Evolutionary conservation across 1,140 invertebrate genomes (phyloP).

Genomic region (Whitmania pigra): DNA sequence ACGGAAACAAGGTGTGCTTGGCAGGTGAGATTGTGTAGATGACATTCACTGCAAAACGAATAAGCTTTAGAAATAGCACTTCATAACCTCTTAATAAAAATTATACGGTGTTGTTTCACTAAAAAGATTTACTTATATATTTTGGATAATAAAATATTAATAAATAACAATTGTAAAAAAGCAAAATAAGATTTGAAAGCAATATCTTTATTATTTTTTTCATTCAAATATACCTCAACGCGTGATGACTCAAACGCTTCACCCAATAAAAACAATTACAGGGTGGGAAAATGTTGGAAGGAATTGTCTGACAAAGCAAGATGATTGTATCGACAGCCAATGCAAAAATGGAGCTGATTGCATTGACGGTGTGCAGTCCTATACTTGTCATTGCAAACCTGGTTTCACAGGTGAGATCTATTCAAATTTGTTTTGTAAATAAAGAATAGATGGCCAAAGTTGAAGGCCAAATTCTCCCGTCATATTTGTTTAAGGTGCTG

Average conservation of each 20-base stretch:
- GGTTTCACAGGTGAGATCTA: constrained; percentile 30
- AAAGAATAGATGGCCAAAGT: too few species aligned
- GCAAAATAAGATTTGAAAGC: too few species aligned
- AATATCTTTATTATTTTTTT: too few species aligned
- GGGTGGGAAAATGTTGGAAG: constrained; percentile 3
- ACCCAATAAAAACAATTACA: neutral
- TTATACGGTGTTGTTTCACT: neutral
- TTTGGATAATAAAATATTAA: too few species aligned
- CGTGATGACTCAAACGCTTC: too few species aligned
- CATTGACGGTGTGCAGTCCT: constrained; percentile 25
- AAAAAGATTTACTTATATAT: too few species aligned
- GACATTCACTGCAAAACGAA: neutral
- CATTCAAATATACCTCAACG: too few species aligned
- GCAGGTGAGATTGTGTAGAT: neutral
- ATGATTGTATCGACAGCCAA: constrained; percentile 31
- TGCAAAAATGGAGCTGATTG: constrained; percentile 35
- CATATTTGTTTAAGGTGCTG: neutral
- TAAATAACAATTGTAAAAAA: too few species aligned
- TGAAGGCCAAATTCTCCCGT: neutral
- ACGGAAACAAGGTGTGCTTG: constrained; percentile 10
- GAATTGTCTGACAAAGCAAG: neutral
- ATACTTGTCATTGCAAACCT: constrained; percentile 19
- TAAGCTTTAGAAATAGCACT: too few species aligned
- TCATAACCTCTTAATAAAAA: too few species aligned
- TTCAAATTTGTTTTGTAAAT: too few species aligned